Conservation (phyloP, 2,888 invertebrate genomes). For the Hesperia comma region DNA sequence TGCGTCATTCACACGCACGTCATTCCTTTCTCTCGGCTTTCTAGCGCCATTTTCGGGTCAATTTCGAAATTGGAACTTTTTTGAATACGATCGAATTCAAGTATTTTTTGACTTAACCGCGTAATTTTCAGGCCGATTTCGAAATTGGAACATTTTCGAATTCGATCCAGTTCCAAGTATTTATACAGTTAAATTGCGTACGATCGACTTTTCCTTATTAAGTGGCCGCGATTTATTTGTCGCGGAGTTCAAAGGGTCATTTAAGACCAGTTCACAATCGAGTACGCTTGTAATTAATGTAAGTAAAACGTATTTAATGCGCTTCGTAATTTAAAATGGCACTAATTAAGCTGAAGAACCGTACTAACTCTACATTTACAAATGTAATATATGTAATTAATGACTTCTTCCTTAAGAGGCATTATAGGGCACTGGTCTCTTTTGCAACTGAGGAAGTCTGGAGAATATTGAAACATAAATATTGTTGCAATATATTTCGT, state of each 20-base stretch:
- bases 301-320: constrained; percentile 4
- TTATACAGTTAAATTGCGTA: constrained; percentile 13
- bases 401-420: no score
- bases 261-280: not conserved
- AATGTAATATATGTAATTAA: no score
- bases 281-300: not conserved
- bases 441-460: no score
- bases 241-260: constrained; percentile 11
- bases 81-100: constrained; percentile 30
- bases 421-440: no score
- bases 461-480: no score
- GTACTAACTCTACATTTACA: no score
- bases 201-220: constrained; percentile 15
- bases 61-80: constrained; percentile 28
- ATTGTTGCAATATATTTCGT: no score
- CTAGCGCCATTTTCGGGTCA: constrained; percentile 42
- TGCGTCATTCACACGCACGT: constrained; percentile 71
- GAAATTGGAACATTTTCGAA: constrained; percentile 31
- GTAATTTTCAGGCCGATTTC: constrained; percentile 34
- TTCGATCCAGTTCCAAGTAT: constrained; percentile 18
- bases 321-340: not conserved
- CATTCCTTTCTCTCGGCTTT: constrained; percentile 59
- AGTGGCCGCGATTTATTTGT: constrained; percentile 2
- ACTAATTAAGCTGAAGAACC: no score
- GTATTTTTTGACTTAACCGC: no score